Conservation (phyloP, 2,113 vertebrate species). For the Syngnathus scovelli region DNA sequence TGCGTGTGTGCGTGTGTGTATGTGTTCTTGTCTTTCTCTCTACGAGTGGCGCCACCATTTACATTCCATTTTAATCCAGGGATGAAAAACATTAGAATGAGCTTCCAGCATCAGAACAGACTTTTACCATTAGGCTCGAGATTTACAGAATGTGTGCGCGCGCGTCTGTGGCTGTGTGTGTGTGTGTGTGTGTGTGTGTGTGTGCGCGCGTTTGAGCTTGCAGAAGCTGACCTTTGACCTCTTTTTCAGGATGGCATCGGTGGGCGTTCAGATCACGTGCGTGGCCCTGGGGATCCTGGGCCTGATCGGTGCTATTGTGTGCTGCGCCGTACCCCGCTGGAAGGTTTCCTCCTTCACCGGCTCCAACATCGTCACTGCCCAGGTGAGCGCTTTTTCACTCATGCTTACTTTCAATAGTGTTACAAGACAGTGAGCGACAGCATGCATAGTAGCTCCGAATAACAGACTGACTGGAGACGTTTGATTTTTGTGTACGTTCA, state of each 20-base stretch:
- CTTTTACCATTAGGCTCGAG: not conserved
- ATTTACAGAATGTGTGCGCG: not conserved
- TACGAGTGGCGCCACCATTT: not conserved
- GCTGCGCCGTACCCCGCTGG: constrained; percentile 68
- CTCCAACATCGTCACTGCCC: constrained; percentile 69
- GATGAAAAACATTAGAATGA: not conserved
- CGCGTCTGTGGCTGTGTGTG: not conserved
- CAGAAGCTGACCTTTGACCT: not conserved
- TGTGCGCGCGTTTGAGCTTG: not conserved
- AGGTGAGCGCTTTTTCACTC: constrained; percentile 47
- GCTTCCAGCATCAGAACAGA: too few species aligned
- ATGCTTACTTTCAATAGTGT: not conserved
- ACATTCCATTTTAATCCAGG: not conserved
- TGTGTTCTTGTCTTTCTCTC: too few species aligned
- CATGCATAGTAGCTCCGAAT: too few species aligned
- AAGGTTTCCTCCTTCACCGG: constrained; percentile 67
- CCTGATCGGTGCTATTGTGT: constrained; percentile 63
- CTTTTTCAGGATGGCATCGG: constrained; percentile 63
- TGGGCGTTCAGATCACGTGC: constrained; percentile 65
- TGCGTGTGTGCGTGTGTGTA: too few species aligned
- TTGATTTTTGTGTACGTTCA: constrained; percentile 11
- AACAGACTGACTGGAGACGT: not conserved
- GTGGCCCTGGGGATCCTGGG: constrained; percentile 66
- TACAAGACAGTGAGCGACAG: too few species aligned
- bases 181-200: not conserved